These are phyloP conservation scores for Drosophila santomea DNA, from an alignment of 1,140 invertebrate species.

Conservation along the genomic window DNA sequence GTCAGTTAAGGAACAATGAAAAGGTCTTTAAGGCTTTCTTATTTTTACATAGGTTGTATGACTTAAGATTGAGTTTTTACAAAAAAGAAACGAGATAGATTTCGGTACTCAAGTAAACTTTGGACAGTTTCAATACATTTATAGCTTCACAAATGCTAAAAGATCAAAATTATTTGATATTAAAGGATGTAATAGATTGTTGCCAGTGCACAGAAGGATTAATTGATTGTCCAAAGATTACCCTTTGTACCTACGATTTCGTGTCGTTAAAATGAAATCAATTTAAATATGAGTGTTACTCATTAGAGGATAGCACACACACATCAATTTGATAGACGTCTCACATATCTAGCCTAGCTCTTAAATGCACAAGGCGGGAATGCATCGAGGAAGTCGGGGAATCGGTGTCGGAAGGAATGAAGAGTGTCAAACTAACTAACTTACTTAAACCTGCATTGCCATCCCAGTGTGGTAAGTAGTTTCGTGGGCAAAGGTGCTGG, in stretches of 20 bases:
- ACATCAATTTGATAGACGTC: conserved; percentile 1
- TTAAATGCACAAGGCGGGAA: conserved; percentile 8
- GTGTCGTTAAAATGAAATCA: neutral
- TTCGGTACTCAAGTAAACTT: neutral
- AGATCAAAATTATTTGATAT: neutral
- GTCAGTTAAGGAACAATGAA: conserved; percentile 34
- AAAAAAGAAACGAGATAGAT: conserved; percentile 14
- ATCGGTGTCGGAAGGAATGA: neutral
- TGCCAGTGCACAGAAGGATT: neutral
- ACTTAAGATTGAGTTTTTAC: neutral
- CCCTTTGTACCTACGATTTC: neutral
- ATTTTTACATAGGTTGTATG: conserved; percentile 20
- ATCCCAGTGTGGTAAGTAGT: conserved; percentile 28
- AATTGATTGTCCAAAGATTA: neutral
- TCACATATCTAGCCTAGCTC: conserved; percentile 10
- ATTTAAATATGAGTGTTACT: neutral
- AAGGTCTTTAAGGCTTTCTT: conserved; percentile 28
- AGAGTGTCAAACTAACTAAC: conserved; percentile 9
- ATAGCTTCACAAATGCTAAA: neutral
- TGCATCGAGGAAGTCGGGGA: conserved; percentile 3
- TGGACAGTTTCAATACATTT: neutral
- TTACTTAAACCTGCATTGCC: conserved; percentile 25
- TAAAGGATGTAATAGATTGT: neutral
- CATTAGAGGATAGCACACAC: conserved; percentile 6
- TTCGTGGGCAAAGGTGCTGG: neutral